These are phyloP conservation scores for Hydrolagus affinis DNA, from an alignment of 2,113 vertebrate species.

Conservation along the genomic window DNA sequence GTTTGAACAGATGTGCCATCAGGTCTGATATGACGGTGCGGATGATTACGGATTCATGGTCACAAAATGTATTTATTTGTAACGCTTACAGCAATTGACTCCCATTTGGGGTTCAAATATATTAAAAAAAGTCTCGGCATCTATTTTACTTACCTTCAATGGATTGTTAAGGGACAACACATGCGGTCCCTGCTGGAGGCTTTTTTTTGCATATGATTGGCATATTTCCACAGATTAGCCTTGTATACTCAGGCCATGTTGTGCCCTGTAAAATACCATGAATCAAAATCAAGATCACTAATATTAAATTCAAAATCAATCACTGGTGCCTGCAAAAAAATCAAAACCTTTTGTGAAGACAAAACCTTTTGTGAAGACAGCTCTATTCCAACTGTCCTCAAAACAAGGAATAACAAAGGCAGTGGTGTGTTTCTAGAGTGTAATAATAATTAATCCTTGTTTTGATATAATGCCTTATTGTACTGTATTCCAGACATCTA, in stretches of 20 bases:
- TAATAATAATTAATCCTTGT: too few relatives aligned
- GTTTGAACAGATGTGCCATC: too few relatives aligned
- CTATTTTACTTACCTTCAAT: constrained; percentile 18
- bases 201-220: not conserved
- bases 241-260: not conserved
- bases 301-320: constrained; percentile 6
- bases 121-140: not conserved
- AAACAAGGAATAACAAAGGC: too few relatives aligned
- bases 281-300: not conserved
- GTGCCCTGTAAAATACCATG: not conserved
- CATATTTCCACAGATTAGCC: not conserved
- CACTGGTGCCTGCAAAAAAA: not conserved
- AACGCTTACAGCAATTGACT: not conserved
- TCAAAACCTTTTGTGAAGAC: not conserved
- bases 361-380: not conserved
- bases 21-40: too few relatives aligned
- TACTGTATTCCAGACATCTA: too few relatives aligned
- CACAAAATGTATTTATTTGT: not conserved
- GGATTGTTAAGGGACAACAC: not conserved
- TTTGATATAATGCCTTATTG: too few relatives aligned
- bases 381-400: too few relatives aligned
- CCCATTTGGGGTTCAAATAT: not conserved
- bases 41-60: too few relatives aligned
- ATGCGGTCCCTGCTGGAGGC: not conserved
- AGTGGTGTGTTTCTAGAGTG: too few relatives aligned